Percentiles rank a stretch among this genome's conserved stretches.
Conservation (phyloP, 2,113 vertebrate genomes). For the Hystrix cristata region DNA sequence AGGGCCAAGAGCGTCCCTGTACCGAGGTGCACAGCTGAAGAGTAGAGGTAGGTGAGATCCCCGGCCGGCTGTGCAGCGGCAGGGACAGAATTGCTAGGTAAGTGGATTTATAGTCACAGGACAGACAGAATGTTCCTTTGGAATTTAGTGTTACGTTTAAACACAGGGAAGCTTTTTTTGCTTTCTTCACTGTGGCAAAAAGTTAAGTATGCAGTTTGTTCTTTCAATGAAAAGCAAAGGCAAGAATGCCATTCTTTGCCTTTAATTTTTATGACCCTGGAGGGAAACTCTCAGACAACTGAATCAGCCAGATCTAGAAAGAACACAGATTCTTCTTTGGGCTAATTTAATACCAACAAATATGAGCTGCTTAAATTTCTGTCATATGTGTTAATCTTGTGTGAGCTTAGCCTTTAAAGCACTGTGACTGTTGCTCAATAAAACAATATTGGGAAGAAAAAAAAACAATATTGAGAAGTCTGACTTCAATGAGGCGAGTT, state of each 20-base stretch:
- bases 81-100: background rate
- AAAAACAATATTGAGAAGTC: background rate
- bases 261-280: constrained; percentile 3
- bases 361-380: constrained; percentile 1
- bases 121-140: background rate
- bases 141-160: constrained; percentile 37
- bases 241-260: constrained; percentile 46
- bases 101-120: background rate
- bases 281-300: constrained; percentile 3
- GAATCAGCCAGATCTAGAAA: constrained; percentile 9
- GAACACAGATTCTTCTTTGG: background rate
- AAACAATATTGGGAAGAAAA: background rate
- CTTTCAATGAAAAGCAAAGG: constrained; percentile 48
- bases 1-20: constrained; percentile 4
- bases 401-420: background rate
- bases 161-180: constrained; percentile 39
- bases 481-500: background rate
- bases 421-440: background rate
- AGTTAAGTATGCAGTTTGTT: background rate
- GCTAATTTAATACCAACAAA: background rate
- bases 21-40: background rate
- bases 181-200: constrained; percentile 22
- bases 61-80: background rate
- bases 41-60: constrained; percentile 5
- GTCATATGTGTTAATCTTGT: background rate